A percentile compares a stretch with the other conserved stretches of the same genome.
Conservation (phyloP, 2,888 invertebrate species). For the Plagodis dolabraria region DNA sequence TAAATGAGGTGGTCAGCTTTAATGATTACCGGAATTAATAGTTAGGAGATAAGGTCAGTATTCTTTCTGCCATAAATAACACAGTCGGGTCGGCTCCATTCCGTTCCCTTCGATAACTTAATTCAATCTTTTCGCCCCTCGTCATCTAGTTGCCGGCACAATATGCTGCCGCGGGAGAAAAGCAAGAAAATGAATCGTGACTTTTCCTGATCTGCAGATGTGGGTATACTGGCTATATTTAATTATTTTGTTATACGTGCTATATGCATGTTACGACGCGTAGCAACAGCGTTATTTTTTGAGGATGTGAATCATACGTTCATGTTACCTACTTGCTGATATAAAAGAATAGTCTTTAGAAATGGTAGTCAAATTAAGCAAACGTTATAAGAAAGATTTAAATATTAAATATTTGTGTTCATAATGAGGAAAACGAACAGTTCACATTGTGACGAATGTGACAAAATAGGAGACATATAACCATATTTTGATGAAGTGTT, state of each 20-base stretch:
- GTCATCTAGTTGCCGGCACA: slow-evolving; percentile 58
- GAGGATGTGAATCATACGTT: no score
- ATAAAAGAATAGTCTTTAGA: background rate
- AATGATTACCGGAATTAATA: slow-evolving; percentile 79
- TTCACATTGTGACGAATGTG: no score
- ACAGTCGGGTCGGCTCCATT: slow-evolving; percentile 54
- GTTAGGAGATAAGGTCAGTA: slow-evolving; percentile 71
- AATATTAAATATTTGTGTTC: no score
- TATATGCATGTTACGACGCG: background rate
- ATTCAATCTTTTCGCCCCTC: slow-evolving; percentile 78
- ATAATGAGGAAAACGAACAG: no score
- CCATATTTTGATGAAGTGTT: no score
- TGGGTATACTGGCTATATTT: slow-evolving; percentile 24
- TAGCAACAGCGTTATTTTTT: slow-evolving; percentile 5
- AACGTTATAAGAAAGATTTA: no score
- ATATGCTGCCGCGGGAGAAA: slow-evolving; percentile 63
- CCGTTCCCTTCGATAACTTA: slow-evolving; percentile 72
- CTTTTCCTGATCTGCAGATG: slow-evolving; percentile 48
- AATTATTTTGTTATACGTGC: slow-evolving; percentile 34
- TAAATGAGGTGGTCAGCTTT: slow-evolving; percentile 67
- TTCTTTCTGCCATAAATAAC: slow-evolving; percentile 73
- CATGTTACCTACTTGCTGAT: background rate
- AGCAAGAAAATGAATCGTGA: slow-evolving; percentile 61
- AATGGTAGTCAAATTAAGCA: no score
- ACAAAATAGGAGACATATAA: no score